Base-by-base conservation (phyloP, 2,888 invertebrate species). In the Tenthredo distinguenda region DNA sequence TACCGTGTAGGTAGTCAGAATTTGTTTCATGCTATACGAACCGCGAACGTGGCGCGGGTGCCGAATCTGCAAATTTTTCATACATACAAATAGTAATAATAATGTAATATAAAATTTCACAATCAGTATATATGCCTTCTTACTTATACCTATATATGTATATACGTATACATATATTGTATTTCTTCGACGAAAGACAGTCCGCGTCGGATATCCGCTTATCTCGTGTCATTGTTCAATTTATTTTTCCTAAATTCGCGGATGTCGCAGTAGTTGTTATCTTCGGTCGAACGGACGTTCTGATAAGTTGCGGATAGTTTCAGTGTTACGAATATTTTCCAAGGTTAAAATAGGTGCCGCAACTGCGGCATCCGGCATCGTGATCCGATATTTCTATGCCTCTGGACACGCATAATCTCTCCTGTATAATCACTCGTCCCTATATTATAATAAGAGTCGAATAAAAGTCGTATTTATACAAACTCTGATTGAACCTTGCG, bases 51-150 rank as follows among this genome's bases (percentile, higher is more conserved):
- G n/a, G 55, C 55, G 71, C 12, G 47, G 9, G 3, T 71, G 71
- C 37, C 31, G 71, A 71, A 34, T 71, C n/a, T 4, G 72, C 72
- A 74, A 74, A 74, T 43, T 74, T 74, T 74, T 26, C 43, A 68
- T 7, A 26, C 10, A n/a, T 55, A n/a, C n/a, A 55, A 55, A n/a
- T 55, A 55, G n/a, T 55, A n/a, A 55, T 55, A 55, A 55, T 55
- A 55, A 50, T 50, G n/a, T 47, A 47, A 47, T 47, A 15, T 47
- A 47, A 47, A 47, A 47, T 15, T 47, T 47, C 47, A 47, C 15
- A 47, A 47, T 47, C 12, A 47, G 47, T 47, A 15, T 47, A 15
- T 15, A 15, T 12, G 3, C 43, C 10, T 47, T 15, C 47, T 47
- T 43, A 43, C 43, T 43, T 43, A 43, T 43, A 43, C 9, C 5